Conservation (phyloP, 2,888 invertebrate genomes). For the Drosophila monieri region DNA sequence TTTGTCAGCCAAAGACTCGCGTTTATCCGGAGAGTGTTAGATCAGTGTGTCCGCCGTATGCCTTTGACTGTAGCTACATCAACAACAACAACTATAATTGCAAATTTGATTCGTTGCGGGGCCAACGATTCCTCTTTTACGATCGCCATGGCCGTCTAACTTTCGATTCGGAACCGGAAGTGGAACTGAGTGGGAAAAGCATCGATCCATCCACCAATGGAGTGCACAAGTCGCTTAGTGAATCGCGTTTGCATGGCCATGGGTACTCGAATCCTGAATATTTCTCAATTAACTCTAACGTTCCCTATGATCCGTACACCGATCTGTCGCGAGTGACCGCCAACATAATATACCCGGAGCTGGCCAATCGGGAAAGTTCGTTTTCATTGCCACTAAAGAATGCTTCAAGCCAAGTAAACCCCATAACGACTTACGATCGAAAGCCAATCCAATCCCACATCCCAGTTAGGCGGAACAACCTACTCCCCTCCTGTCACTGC, state of each 20-base stretch:
- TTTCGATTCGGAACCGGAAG: constrained; percentile 41
- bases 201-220: background rate
- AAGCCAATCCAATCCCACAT: background rate
- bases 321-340: constrained; percentile 24
- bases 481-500: constrained; percentile 78
- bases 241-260: constrained; percentile 51
- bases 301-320: constrained; percentile 29
- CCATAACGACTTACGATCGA: background rate
- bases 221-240: constrained; percentile 48
- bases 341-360: constrained; percentile 19
- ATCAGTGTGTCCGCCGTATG: constrained; percentile 40
- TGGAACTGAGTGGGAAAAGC: constrained; percentile 5
- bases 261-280: constrained; percentile 33
- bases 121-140: constrained; percentile 72
- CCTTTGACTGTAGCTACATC: constrained; percentile 43
- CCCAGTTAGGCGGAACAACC: constrained; percentile 67
- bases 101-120: constrained; percentile 36
- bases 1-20: constrained; percentile 17
- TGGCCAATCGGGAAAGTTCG: constrained; percentile 16
- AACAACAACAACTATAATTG: constrained; percentile 60
- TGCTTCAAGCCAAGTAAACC: constrained; percentile 10
- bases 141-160: constrained; percentile 78
- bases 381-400: constrained; percentile 22
- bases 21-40: constrained; percentile 29
- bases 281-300: constrained; percentile 4